Conservation (phyloP, 1,140 invertebrate genomes). For the Ridgeia piscesae region DNA sequence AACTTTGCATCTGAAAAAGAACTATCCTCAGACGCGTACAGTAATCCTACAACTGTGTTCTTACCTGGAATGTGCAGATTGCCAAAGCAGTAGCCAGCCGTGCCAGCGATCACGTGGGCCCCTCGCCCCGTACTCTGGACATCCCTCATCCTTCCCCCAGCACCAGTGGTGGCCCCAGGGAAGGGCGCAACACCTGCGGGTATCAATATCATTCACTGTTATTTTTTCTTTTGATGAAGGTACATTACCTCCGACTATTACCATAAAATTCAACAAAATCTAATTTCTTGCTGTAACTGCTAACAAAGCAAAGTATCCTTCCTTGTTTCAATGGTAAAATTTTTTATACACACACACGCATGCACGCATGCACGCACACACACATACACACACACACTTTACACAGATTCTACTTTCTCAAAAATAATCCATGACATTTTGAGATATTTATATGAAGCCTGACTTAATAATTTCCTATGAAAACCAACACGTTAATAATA, state of each 20-base stretch:
- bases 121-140: slow-evolving; percentile 83
- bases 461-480: too few species aligned
- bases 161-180: slow-evolving; percentile 95
- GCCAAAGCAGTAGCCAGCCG: slow-evolving; percentile 94
- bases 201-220: not conserved
- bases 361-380: not conserved
- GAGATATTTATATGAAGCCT: too few species aligned
- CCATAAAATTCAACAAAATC: too few species aligned
- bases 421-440: not conserved
- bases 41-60: not conserved
- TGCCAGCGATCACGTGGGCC: slow-evolving; percentile 81
- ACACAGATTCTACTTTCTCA: not conserved
- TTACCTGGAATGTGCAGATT: slow-evolving; percentile 85
- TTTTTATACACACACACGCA: too few species aligned
- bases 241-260: not conserved
- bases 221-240: not conserved
- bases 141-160: slow-evolving; percentile 91
- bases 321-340: not conserved
- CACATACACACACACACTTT: not conserved
- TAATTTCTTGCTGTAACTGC: not conserved
- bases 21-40: too few species aligned
- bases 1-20: too few species aligned
- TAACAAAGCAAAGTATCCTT: not conserved
- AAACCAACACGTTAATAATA: too few species aligned
- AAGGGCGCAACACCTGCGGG: slow-evolving; percentile 61